Percentiles rank a stretch among this genome's conserved stretches.
These are phyloP conservation scores for Drosophila monieri DNA, from an alignment of 2,888 invertebrate species.

Conservation along the genomic window DNA sequence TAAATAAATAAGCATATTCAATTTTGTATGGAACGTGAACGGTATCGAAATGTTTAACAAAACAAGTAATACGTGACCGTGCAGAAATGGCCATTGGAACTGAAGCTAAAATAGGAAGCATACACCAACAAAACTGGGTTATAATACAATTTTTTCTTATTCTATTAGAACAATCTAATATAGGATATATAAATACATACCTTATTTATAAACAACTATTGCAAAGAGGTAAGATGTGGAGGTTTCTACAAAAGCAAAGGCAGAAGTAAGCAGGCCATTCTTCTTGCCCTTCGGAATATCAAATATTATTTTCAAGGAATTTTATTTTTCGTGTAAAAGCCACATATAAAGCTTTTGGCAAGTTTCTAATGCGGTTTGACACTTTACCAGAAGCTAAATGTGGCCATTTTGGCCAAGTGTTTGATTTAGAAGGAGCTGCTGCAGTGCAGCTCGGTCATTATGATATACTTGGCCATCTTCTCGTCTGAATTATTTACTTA, in stretches of 20 bases:
- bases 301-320: not conserved
- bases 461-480: constrained; percentile 49
- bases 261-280: no score
- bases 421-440: constrained; percentile 28
- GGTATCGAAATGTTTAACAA: constrained; percentile 76
- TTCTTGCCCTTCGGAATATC: not conserved
- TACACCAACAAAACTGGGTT: not conserved
- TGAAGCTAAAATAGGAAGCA: constrained; percentile 4
- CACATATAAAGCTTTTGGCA: constrained; percentile 6
- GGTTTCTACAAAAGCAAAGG: no score
- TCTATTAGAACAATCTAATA: no score
- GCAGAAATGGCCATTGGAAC: constrained; percentile 36
- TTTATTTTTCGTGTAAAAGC: constrained; percentile 1
- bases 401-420: constrained; percentile 3
- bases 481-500: constrained; percentile 70
- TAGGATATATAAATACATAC: no score
- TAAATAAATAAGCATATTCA: constrained; percentile 78
- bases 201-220: no score
- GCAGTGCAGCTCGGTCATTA: constrained; percentile 39
- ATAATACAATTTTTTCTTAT: not conserved
- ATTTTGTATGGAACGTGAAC: constrained; percentile 75
- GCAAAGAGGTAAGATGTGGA: no score
- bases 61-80: constrained; percentile 68
- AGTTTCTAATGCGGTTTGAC: constrained; percentile 30
- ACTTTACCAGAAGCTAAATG: constrained; percentile 5